Conservation (phyloP, 1,140 invertebrate species). For the Pectinophora gossypiella region DNA sequence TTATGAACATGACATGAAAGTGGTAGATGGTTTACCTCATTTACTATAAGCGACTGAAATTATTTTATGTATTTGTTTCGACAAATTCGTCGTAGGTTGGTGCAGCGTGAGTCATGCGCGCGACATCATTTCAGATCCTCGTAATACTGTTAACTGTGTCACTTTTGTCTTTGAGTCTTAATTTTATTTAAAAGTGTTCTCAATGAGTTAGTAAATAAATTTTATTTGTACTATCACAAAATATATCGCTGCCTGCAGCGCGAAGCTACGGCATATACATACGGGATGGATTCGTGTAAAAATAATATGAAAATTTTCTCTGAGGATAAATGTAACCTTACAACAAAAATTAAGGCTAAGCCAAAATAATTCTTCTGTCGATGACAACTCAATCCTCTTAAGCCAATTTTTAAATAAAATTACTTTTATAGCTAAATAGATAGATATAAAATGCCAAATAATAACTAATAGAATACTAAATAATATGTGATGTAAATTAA, state of each 20-base stretch:
- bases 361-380: slow-evolving; percentile 37
- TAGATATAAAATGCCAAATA: slow-evolving; percentile 45
- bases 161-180: slow-evolving; percentile 21
- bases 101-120: no score
- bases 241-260: slow-evolving; percentile 28
- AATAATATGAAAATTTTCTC: slow-evolving; percentile 15
- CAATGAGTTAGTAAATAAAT: slow-evolving; percentile 33
- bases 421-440: slow-evolving; percentile 25
- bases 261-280: neutral
- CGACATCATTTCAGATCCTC: slow-evolving; percentile 2
- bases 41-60: no score
- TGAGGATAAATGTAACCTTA: slow-evolving; percentile 21
- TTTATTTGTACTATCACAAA: slow-evolving; percentile 72
- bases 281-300: slow-evolving; percentile 23
- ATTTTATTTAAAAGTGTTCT: slow-evolving; percentile 17
- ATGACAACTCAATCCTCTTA: slow-evolving; percentile 45
- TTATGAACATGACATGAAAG: no score
- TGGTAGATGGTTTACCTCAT: no score
- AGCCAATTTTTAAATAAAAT: slow-evolving; percentile 43
- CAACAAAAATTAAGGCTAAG: slow-evolving; percentile 46
- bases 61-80: no score
- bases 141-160: slow-evolving; percentile 17
- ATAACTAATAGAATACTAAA: slow-evolving; percentile 24
- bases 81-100: no score
- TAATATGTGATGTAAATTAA: slow-evolving; percentile 40